Base-by-base conservation (phyloP, 2,113 vertebrate genomes). In the Ictidomys tridecemlineatus region DNA sequence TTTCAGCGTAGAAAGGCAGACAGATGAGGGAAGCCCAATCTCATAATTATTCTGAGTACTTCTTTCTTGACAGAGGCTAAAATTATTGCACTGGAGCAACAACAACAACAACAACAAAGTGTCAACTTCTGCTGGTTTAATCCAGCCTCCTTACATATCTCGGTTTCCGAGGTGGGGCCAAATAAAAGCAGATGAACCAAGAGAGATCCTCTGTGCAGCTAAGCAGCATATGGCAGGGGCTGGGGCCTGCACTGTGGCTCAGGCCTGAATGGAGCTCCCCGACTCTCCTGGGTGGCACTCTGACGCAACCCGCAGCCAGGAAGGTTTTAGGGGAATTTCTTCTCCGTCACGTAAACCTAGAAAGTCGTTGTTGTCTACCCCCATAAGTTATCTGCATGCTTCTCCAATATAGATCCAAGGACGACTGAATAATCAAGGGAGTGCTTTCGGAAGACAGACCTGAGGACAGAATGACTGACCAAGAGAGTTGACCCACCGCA, bases 211-310 rank as follows among this genome's bases (percentile, higher is more conserved):
- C 12, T 16, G 39, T 53, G 5, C 7, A 34, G 42, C 5, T 53
- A 26, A 65, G 39, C 16, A 18, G 2, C 22, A 9, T 4, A 0
- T 39, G 37, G 2, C 5, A 53, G 2, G 24, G 28, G 9, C 7
- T 0, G 26, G 51, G 17, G 32, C 12, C 51, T 34, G 22, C 5
- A 2, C 32, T 18, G 5, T 8, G 8, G 24, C 24, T 82, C 56
- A 14, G 11, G 14, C 8, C 7, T 18, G 78, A 18, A 69, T 24
- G 16, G 37, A 39, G 7, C 17, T 12, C 8, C 8, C 20, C 5
- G 24, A 24, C 13, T 22, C 53, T 30, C 24, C 51, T n/a, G 73
- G 0, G 0, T n/a, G 22, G 16, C 0, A 12, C 8, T 61, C 48
- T 34, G 18, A n/a, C 5, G 85, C 48, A 34, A 51, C 20, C 32